Evolutionary conservation across 2,888 invertebrate genomes (phyloP), one percentile per base, ranked within the genome.

Genomic region (Oxycera nigricornis): DNA sequence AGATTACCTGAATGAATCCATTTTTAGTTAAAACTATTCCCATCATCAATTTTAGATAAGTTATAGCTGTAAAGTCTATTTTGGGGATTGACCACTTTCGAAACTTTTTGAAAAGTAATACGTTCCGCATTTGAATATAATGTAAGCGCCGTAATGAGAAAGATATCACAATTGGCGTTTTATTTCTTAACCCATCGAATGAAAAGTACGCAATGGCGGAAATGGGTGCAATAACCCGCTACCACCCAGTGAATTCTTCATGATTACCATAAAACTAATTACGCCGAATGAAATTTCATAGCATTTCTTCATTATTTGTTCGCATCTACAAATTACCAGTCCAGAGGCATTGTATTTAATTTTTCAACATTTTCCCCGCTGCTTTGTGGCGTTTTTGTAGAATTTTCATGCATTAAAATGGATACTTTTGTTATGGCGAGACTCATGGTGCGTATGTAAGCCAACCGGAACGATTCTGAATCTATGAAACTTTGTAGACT

Each of bases 211-310:
- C 70, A 52, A 70, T 52, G 70, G 62, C 62, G 62, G 62, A 62
- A 62, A 62, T 22, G 59, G 41, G 72, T 72, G 72, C 72, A 72
- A 59, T 72, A 72, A 72, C 72, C 72, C 28, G 46, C 39, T 17
- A 28, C 52, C 46, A 72, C 52, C 70, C 55, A 70, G 17, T 52
- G 59, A 59, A 52, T 50, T 50, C 46, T 39, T 72, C 72, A 41
- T 59, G 59, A 72, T 59, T 72, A 72, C 72, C 72, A 72, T 72
- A 39, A 72, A 72, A 72, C 72, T 72, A 72, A 72, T 72, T 72
- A 59, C 46, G 35, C 52, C 41, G 57, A 72, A 72, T 72, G 52
- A 72, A 72, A 61, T 55, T 70, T 72, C 72, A 59, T 72, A 57
- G 59, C 57, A 72, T 72, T 72, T 72, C 72, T 72, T 72, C 72